Base-by-base conservation (phyloP, 2,888 invertebrate genomes). In the Thecocarcelia acutangulata region DNA sequence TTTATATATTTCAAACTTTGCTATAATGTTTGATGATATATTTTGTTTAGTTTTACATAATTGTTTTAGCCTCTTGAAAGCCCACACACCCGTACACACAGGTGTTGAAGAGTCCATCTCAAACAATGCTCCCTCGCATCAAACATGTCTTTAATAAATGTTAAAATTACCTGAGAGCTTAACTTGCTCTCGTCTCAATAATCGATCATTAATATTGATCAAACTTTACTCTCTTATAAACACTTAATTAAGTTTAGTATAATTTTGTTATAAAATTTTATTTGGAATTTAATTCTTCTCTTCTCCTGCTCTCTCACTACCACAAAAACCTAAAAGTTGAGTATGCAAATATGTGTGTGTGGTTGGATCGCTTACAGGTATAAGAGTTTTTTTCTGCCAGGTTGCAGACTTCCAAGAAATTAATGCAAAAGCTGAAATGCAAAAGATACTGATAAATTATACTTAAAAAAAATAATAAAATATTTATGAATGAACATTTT, bases 401-500 rank as follows among this genome's bases (percentile, higher is more conserved):
- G 33, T 69, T 46, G n/a, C 52, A 61, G 21, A 33, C 54, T 33
- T 5, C 13, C 42, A 33, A 28, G 33, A 28, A 42, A 8, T 37
- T 37, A 5, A 33, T 19, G 19, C 8, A 8, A 21, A 24, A 56
- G 17, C 4, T 9, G 15, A 3, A 13, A 19, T 8, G 8, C 5
- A 9, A 17, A 21, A 37, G 19, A 37, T 2, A 0, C 46, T 3
- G 11, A 46, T 33, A 33, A 3, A 33, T 8, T 9, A 33, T 33
- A 33, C 9, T 33, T 8, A 9, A 9, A 33, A 33, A 33, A 9
- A 33, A 33, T 24, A 79, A 66, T n/a, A n/a, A n/a, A n/a, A 54
- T 54, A 50, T 24, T 80, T 80, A 80, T 80, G 74, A 80, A 74
- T 80, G 80, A 80, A 80, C 64, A 58, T 74, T 48, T 33, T 56